phyloP scores from a whole-genome alignment of 2,888 invertebrate species.

The Phragmatobia fuliginosa region DNA sequence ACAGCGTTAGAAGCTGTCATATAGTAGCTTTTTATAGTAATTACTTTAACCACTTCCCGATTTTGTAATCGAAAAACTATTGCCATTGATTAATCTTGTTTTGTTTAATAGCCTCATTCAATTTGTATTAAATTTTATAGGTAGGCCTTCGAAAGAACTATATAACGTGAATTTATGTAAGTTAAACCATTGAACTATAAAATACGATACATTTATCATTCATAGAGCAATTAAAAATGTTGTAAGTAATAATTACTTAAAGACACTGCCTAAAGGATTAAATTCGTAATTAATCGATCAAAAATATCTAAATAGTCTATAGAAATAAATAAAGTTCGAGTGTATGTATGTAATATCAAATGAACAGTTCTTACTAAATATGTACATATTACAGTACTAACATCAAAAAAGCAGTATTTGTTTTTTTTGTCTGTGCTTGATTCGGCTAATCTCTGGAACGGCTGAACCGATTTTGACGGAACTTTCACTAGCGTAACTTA shows the following conservation, averaged over 20 bases:
- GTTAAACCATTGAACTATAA: not conserved
- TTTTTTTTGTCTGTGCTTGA: too few relatives aligned
- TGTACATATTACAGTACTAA: too few relatives aligned
- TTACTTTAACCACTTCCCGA: not conserved
- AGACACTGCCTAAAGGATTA: not conserved
- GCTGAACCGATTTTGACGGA: too few relatives aligned
- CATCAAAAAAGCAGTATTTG: too few relatives aligned
- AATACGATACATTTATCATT: not conserved
- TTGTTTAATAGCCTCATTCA: not conserved
- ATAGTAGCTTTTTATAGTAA: not conserved
- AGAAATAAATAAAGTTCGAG: too few relatives aligned
- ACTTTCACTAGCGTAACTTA: too few relatives aligned
- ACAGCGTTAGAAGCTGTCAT: constrained; percentile 12
- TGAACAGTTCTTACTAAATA: too few relatives aligned
- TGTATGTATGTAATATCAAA: too few relatives aligned
- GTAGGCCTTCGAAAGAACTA: not conserved
- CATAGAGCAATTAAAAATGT: too few relatives aligned
- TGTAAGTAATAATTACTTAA: not conserved
- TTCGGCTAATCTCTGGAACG: too few relatives aligned
- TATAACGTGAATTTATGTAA: not conserved
- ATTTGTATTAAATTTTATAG: not conserved
- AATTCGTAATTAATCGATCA: not conserved
- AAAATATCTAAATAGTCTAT: too few relatives aligned
- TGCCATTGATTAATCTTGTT: not conserved
- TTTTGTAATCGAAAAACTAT: not conserved